These are phyloP conservation scores for Drosophila triauraria DNA, from an alignment of 1,140 invertebrate species.

Conservation along the genomic window DNA sequence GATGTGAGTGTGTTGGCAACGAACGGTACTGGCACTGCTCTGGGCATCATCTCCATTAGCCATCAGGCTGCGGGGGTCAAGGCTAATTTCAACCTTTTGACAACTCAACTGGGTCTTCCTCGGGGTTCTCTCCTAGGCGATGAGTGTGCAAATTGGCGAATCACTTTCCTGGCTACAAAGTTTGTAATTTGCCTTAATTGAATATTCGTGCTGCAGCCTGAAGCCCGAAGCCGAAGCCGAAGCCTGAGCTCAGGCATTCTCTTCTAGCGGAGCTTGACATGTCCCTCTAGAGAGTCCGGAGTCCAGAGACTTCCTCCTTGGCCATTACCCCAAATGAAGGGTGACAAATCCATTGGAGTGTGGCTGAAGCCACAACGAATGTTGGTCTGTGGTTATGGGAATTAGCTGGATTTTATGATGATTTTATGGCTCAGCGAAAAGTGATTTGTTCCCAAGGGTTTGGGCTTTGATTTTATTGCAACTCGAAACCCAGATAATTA, in stretches of 20 bases:
- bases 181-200: slow-evolving; percentile 81
- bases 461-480: background rate
- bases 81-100: slow-evolving; percentile 82
- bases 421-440: background rate
- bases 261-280: slow-evolving; percentile 34
- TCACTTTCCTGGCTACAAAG: slow-evolving; percentile 74
- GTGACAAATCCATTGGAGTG: slow-evolving; percentile 30
- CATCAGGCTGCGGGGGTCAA: slow-evolving; percentile 60
- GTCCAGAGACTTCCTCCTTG: background rate
- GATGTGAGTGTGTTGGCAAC: slow-evolving; percentile 3
- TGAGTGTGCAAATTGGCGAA: slow-evolving; percentile 63
- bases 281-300: slow-evolving; percentile 35
- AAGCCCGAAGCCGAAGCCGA: slow-evolving; percentile 7
- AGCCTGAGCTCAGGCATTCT: slow-evolving; percentile 24
- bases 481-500: background rate
- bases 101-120: slow-evolving; percentile 60
- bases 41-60: slow-evolving; percentile 44
- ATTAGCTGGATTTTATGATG: slow-evolving; percentile 12
- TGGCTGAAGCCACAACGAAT: slow-evolving; percentile 11
- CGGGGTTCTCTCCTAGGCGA: slow-evolving; percentile 9
- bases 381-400: background rate
- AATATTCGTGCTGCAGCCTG: slow-evolving; percentile 69
- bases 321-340: slow-evolving; percentile 30
- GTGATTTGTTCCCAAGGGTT: background rate
- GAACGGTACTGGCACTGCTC: slow-evolving; percentile 39